Base-by-base conservation (phyloP, 37 sponge, comb jelly and placozoan species). In the Axinella damicornis region DNA sequence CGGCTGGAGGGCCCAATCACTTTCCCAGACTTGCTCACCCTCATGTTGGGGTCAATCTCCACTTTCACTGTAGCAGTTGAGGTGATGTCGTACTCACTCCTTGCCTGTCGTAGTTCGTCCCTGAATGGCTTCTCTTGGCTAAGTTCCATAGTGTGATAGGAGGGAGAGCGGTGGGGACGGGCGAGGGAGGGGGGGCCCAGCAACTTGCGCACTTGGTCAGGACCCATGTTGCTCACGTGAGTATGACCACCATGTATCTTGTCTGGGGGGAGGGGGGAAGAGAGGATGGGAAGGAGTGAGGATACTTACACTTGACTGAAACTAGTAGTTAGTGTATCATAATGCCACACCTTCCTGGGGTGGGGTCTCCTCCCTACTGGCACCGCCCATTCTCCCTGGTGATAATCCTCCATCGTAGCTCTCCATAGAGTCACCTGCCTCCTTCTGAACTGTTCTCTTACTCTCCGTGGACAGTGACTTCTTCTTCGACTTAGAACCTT, bases 11-110 rank as follows among this genome's bases (percentile, higher is more conserved):
- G 19, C 32, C 33, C 68, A 33, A 33, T 67, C 33, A 67, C 68
- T 2, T 28, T 34, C 32, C 68, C 68, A 18, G 83, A 83, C 40
- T 71, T 71, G 22, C 36, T 83, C 34, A 83, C 71, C 33, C 55
- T 40, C 35, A 81, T 9, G 71, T 81, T 71, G 22, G 82, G 16
- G n/a, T 79, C 56, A 67, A 65, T 66, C 16, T 67, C 60, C 1
- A 70, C 60, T 33, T 56, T 33, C 16, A 27, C 40, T 21, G 18
- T 34, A 2, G 57, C 53, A 17, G 31, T n/a, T 27, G 5, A 6
- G 34, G 22, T 17, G n/a, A 71, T 56, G 28, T 71, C 40, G 40
- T 57, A 58, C 11, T 81, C 37, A 21, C 71, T 69, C 41, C 82
- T 81, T 18, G 82, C 71, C 34, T 69, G 13, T 0, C 82, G 71